Evolutionary conservation across 2,113 vertebrate genomes (phyloP).

Genomic region (Phoenicopterus ruber): DNA sequence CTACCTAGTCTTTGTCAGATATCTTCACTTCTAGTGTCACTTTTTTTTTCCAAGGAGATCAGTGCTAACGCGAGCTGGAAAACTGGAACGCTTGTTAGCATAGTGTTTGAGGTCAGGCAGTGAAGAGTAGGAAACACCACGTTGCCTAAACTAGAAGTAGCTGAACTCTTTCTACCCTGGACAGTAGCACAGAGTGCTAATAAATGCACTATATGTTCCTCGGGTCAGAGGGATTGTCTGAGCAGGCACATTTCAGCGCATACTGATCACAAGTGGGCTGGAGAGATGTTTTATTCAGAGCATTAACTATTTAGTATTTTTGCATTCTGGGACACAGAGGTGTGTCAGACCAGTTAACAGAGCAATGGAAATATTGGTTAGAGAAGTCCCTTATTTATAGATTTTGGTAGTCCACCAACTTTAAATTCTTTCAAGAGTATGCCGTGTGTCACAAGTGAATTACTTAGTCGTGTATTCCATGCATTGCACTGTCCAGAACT

Average conservation of each 20-base stretch:
- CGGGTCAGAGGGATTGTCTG: not conserved
- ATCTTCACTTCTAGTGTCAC: not conserved
- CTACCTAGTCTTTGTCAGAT: not conserved
- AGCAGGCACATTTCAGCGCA: not conserved
- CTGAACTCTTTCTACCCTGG: not conserved
- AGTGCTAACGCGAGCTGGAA: not conserved
- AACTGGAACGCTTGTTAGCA: not conserved
- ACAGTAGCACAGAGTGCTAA: not conserved
- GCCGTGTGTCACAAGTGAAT: not conserved
- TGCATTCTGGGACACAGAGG: not conserved
- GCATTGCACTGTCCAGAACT: not conserved
- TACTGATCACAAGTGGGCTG: not conserved
- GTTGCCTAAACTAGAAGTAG: not conserved
- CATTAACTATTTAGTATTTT: constrained; percentile 45
- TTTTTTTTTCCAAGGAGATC: not conserved
- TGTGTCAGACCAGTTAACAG: not conserved
- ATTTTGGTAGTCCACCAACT: not conserved
- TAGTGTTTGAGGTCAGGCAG: not conserved
- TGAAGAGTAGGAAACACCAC: not conserved
- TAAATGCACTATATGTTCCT: not conserved
- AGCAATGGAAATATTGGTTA: not conserved
- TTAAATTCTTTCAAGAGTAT: not conserved
- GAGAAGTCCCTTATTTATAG: not conserved
- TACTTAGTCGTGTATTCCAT: not conserved
- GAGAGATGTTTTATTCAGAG: constrained; percentile 41